These are phyloP conservation scores for Sebastes cheni DNA, from an alignment of 2,797 vertebrate genomes.

Conservation along the genomic window DNA sequence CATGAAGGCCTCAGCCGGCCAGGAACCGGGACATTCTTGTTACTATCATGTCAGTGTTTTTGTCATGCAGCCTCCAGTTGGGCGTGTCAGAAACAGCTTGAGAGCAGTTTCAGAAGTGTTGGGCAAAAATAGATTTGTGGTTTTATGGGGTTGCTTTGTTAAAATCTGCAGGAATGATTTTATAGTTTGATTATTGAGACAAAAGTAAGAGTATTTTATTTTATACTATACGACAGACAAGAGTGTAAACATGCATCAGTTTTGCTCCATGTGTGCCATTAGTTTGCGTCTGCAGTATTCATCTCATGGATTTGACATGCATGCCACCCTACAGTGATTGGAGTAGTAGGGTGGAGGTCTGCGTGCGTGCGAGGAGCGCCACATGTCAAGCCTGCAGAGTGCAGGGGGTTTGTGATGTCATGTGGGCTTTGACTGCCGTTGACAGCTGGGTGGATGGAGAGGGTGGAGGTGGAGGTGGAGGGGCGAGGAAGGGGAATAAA, in stretches of 20 bases:
- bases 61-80: neutral
- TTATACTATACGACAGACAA: neutral
- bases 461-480: neutral
- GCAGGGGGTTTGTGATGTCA: constrained; percentile 60
- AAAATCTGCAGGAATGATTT: neutral
- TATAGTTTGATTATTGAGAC: neutral
- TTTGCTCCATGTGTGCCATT: neutral
- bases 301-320: constrained; percentile 18
- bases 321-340: neutral
- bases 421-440: constrained; percentile 57
- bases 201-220: neutral
- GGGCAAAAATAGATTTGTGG: neutral
- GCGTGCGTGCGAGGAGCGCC: constrained; percentile 7
- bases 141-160: neutral
- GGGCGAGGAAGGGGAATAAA: neutral
- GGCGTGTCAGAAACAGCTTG: neutral
- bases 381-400: constrained; percentile 32
- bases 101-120: neutral
- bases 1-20: neutral
- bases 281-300: neutral
- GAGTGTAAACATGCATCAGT: neutral
- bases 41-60: neutral
- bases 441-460: constrained; percentile 70
- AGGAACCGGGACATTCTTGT: neutral
- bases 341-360: neutral